phyloP scores from a whole-genome alignment of 2,113 vertebrate genomes.

The Cyrtonyx montezumae region DNA sequence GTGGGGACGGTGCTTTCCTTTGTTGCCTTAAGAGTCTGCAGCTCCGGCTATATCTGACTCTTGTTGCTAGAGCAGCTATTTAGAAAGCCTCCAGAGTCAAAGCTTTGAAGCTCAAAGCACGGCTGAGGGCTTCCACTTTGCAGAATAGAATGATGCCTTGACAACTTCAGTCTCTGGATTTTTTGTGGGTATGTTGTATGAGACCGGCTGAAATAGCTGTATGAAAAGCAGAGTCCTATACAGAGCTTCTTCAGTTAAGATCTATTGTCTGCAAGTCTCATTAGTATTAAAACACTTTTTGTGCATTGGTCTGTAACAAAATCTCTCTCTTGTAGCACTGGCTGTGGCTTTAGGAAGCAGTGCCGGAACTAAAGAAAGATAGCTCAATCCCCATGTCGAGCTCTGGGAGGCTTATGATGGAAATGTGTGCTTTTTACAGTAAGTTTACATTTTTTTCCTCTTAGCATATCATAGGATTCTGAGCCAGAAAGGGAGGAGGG shows the following conservation, averaged over 20 bases:
- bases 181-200: not conserved
- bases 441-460: slow-evolving; percentile 24
- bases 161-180: not conserved
- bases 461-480: not conserved
- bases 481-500: slow-evolving; percentile 22
- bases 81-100: slow-evolving; percentile 17
- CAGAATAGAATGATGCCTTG: not conserved
- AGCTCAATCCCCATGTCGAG: not conserved
- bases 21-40: not conserved
- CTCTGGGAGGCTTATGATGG: not conserved
- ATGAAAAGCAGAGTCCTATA: slow-evolving; percentile 37
- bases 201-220: not conserved
- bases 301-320: not conserved
- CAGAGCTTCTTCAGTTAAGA: not conserved
- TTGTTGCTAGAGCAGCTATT: slow-evolving; percentile 2
- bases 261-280: slow-evolving; percentile 20
- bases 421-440: not conserved
- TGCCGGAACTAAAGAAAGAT: not conserved
- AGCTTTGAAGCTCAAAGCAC: slow-evolving; percentile 13
- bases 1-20: not conserved
- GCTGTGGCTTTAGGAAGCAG: not conserved
- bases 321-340: not conserved
- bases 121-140: slow-evolving; percentile 5
- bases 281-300: not conserved
- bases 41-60: not conserved